phyloP scores from a whole-genome alignment of 2,113 vertebrate genomes.

The Gadus macrocephalus region DNA sequence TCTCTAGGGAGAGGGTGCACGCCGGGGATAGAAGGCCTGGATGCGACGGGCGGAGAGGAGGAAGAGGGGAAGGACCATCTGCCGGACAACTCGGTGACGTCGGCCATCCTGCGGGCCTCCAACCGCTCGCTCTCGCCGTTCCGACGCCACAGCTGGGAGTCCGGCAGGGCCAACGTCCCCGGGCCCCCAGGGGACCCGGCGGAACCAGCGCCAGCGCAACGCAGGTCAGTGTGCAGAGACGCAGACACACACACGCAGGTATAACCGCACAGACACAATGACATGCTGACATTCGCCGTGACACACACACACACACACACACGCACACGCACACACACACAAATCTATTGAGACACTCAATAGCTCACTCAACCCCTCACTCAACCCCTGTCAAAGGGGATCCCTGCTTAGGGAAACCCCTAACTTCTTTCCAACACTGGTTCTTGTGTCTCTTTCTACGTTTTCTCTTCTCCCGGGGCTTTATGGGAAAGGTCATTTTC shows the following conservation, averaged over 20 bases:
- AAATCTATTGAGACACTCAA: too few relatives aligned
- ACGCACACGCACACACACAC: too few relatives aligned
- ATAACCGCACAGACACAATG: background rate
- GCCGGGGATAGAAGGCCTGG: slow-evolving; percentile 43
- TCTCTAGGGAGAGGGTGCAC: background rate
- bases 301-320: background rate
- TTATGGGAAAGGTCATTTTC: slow-evolving; percentile 7
- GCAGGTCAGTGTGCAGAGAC: slow-evolving; percentile 72
- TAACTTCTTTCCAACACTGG: too few relatives aligned
- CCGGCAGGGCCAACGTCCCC: slow-evolving; percentile 66
- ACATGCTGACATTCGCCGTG: background rate
- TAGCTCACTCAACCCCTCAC: too few relatives aligned
- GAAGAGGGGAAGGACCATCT: slow-evolving; percentile 84
- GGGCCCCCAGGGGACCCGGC: slow-evolving; percentile 65
- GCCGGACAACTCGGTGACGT: slow-evolving; percentile 64
- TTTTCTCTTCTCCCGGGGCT: background rate
- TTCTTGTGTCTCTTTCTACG: too few relatives aligned
- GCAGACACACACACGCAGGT: background rate
- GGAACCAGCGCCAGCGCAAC: slow-evolving; percentile 76
- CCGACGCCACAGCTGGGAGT: slow-evolving; percentile 90
- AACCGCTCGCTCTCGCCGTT: slow-evolving; percentile 80
- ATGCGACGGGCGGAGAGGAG: slow-evolving; percentile 49
- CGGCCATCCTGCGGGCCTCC: slow-evolving; percentile 63
- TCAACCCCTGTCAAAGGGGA: too few relatives aligned
- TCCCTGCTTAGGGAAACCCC: too few relatives aligned